Percentiles rank a stretch among this genome's conserved stretches.
These are phyloP conservation scores for Zaprionus capensis DNA, from an alignment of 1,140 invertebrate genomes.

Conservation along the genomic window DNA sequence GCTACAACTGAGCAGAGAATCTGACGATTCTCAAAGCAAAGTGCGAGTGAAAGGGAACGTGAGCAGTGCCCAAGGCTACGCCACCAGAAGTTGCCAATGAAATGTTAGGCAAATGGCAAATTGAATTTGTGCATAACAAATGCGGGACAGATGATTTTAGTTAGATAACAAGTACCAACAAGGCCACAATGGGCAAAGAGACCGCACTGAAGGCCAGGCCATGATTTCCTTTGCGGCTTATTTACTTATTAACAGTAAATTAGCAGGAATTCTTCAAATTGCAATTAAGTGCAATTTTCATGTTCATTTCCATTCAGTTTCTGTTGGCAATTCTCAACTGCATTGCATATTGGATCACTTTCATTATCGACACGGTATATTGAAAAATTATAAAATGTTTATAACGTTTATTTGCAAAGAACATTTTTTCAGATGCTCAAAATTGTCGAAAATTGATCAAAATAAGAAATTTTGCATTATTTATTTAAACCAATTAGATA, in stretches of 20 bases:
- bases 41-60: neutral
- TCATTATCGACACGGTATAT: too few relatives aligned
- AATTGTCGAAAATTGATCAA: too few relatives aligned
- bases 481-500: too few relatives aligned
- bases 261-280: neutral
- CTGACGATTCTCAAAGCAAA: constrained; percentile 68
- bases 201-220: constrained; percentile 16
- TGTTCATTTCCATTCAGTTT: neutral
- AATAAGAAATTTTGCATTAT: too few relatives aligned
- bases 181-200: constrained; percentile 23
- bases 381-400: too few relatives aligned
- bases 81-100: constrained; percentile 76
- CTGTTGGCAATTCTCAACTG: neutral
- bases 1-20: constrained; percentile 28
- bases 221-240: neutral
- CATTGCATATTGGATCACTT: neutral
- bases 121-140: constrained; percentile 79
- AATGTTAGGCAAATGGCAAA: constrained; percentile 77
- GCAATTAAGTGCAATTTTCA: neutral
- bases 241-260: constrained; percentile 9
- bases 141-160: constrained; percentile 69
- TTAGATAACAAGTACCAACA: constrained; percentile 45
- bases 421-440: too few relatives aligned
- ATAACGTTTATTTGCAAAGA: too few relatives aligned
- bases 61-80: constrained; percentile 44